Base-by-base conservation (phyloP, 1,140 invertebrate genomes). In the Leptopilina clavipes region DNA sequence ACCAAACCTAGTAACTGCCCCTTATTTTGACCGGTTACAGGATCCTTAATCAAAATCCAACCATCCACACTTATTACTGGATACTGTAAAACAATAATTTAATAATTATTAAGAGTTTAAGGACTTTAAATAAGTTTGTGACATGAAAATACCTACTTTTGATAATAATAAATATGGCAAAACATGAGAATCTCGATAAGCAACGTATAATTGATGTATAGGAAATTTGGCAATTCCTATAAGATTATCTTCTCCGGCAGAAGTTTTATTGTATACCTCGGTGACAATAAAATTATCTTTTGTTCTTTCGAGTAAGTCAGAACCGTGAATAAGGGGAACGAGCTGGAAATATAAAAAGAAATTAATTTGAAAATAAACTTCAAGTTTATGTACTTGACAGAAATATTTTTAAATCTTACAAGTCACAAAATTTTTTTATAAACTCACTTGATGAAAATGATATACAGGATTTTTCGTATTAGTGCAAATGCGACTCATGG, bases 41-140 rank as follows among this genome's bases (percentile, higher is more conserved):
- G 84, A 76, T 91, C 86, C 1, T 86, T 76, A 74, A 93, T 90
- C 7, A 90, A 86, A 43, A 92, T 90, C 92, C 92, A 93, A 73
- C 89, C 92, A 83, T 93, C 93, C 10, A 93, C 91, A 48, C 92
- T 91, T 71, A 93, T 92, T 17, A 93, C 90, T 31, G 93, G 93
- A 77, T 93, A 86, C 91, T 93, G 76, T 0, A 84, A 84, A 75
- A 75, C 45, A 52, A 70, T 22, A 1, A 71, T 25, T n/a, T 65
- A 45, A 9, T n/a, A 17, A 31, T 31, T 2, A 31, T 2, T 31
- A 6, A 54, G 43, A 74, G 17, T 52, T 78, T 74, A 37, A 22
- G 45, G n/a, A 54, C 52, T 48, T 31, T 31, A 2, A 5, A 31
- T 31, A 31, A 31, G n/a, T 31, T 31, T 31, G 25, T 31, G 25